Evolutionary conservation across 2,888 invertebrate species (phyloP), one percentile per base, ranked within the genome.

Genomic region (Caenorhabditis zanzibari): DNA sequence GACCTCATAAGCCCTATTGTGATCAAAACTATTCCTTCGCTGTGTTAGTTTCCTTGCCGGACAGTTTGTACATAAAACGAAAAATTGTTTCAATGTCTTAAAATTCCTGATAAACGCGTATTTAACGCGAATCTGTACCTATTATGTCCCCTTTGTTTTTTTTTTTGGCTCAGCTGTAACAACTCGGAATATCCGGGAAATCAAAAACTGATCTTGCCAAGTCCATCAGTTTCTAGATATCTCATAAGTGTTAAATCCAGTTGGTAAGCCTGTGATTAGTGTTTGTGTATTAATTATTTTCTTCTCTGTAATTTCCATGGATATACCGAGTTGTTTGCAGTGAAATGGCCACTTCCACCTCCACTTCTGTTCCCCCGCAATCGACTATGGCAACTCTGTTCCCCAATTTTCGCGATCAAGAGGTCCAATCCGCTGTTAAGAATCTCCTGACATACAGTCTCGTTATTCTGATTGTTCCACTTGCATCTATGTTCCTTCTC

Each of bases 401-500:
- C 41, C 90, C 90, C 22, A 87, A 89, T 44, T 85, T 92, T 14
- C 88, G 89, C 28, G 92, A 92, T 72, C 80, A 86, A 68, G 52
- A 84, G 19, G 90, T 90, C 6, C 90, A 90, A 81, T 85, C 85
- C n/a, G 89, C 90, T 10, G 86, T 92, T 74, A 91, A 91, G 81
- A 88, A 86, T 47, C 86, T 92, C 38, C 68, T 92, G 44, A 73
- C 86, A 14, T 92, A 90, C 86, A 91, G 90, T 63, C 82, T 91
- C 7, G 80, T 88, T 24, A 92, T 92, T 75, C 86, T 92, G 44
- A 64, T 89, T 19, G 88, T 92, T 9, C 92, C 92, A 6, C 86
- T 92, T 38, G 87, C 86, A 9, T 90, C 91, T 41, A 91, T 92
- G 92, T 92, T 92, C 81, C 69, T 91, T 16, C 77, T 91, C 63